Evolutionary conservation across 2,113 vertebrate species (phyloP).

Genomic region (Chiloscyllium plagiosum): DNA sequence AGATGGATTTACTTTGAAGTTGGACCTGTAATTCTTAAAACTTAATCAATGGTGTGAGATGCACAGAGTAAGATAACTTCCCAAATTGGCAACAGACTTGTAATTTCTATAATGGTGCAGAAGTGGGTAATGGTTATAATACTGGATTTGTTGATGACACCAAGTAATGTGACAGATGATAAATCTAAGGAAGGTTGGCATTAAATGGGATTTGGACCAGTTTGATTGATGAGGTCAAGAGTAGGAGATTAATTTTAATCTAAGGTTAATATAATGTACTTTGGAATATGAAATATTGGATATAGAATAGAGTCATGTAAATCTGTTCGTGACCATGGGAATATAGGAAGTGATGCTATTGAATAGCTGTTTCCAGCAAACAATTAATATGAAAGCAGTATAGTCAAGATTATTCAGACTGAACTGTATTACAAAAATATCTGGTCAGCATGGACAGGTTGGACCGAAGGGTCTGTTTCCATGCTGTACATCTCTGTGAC

Average conservation of each 20-base stretch:
- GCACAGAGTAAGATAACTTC: neutral
- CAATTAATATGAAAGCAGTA: neutral
- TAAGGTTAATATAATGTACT: neutral
- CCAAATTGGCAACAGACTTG: neutral
- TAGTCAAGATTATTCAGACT: neutral
- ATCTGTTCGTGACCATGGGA: neutral
- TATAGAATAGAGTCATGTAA: neutral
- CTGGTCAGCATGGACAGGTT: neutral
- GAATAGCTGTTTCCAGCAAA: neutral
- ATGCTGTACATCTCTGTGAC: neutral
- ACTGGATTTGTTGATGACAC: neutral
- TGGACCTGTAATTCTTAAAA: neutral
- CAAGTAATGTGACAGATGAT: neutral
- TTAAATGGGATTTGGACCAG: neutral
- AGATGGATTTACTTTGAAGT: neutral
- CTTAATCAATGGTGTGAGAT: neutral
- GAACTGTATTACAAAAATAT: neutral
- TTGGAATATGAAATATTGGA: neutral
- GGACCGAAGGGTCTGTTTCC: no score
- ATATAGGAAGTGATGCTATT: neutral
- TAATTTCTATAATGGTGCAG: neutral
- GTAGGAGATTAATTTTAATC: neutral
- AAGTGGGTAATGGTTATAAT: neutral
- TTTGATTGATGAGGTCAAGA: neutral
- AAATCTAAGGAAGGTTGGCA: neutral